Evolutionary conservation across 1,140 invertebrate species (phyloP).

Genomic region (Cydia strobilella): DNA sequence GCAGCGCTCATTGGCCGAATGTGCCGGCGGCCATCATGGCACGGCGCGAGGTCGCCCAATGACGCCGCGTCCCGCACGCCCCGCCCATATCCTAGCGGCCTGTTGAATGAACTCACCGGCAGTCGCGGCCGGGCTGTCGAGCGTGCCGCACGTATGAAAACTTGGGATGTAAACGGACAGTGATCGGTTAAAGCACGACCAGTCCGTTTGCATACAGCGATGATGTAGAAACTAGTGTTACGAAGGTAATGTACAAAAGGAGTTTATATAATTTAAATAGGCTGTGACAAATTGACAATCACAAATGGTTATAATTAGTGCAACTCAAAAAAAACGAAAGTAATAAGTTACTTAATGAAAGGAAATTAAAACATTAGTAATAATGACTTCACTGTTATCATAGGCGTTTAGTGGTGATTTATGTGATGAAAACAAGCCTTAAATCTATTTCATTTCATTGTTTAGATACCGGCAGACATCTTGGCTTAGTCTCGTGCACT

Average conservation of each 20-base stretch:
- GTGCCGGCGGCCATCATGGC: constrained; percentile 72
- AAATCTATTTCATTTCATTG: background rate
- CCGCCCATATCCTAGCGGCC: constrained; percentile 71
- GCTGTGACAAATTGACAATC: background rate
- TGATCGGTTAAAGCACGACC: constrained; percentile 26
- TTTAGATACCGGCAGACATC: background rate
- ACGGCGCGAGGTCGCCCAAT: constrained; percentile 65
- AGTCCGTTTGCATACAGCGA: constrained; percentile 30
- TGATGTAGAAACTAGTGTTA: constrained; percentile 29
- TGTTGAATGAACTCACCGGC: constrained; percentile 68
- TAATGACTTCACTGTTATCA: background rate
- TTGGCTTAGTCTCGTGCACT: background rate
- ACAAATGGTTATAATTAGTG: background rate
- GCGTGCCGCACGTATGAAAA: constrained; percentile 38
- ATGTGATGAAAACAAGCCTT: background rate
- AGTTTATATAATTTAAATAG: background rate
- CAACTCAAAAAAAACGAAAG: background rate
- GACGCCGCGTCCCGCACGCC: constrained; percentile 72
- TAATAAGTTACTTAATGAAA: background rate
- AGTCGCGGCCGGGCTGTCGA: constrained; percentile 56
- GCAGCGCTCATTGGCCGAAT: constrained; percentile 74
- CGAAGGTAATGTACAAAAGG: constrained; percentile 23
- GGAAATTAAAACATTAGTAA: background rate
- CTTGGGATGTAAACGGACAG: constrained; percentile 35
- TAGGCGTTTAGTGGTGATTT: background rate